Base-by-base conservation (phyloP, 2,888 invertebrate species). In the Meiosimyza decipiens region DNA sequence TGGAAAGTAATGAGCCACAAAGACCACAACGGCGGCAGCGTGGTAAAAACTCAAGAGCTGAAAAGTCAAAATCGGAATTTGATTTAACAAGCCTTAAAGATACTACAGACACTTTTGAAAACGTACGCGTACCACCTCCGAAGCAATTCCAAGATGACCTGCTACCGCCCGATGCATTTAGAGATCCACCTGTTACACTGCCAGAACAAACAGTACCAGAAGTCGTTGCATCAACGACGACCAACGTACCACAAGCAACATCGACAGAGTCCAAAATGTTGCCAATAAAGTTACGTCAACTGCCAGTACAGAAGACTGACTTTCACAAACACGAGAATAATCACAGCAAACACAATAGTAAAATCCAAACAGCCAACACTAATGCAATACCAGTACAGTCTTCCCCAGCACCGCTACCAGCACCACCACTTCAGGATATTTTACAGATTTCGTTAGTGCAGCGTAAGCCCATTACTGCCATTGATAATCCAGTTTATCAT, bases 61-160 rank as follows among this genome's bases (percentile, higher is more conserved):
- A 85, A 64, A 91, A 90, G 83, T 90, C 91, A 2, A 90, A 88
- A 81, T 91, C 91, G 13, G 91, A 90, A 80, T 86, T 91, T 47
- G 89, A 91, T 80, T 85, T 91, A 40, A 88, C 89, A 52, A 89
- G 89, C 77, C 88, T 89, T 71, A 88, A 88, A 66, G 93, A 94
- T 79, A 68, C 60, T 16, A 49, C 62, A 7, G 62, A 57, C 13
- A 22, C 72, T 6, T 69, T 71, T 6, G 68, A 64, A 1, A 92
- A 93, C 81, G 89, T 93, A 1, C 88, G 90, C 47, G 86, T 93
- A 74, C 94, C 94, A 47, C 95, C 95, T 0, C 95, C 95, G 2
- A 93, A 94, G 82, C 94, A 95, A 87, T 95, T 95, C 82, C 91
- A 94, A 84, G 95, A 95, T 86, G 92, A 91, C 65, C 92, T 93